Evolutionary conservation across 1,140 invertebrate genomes (phyloP), one percentile per base, ranked within the genome.

Genomic region (Cydia strobilella): DNA sequence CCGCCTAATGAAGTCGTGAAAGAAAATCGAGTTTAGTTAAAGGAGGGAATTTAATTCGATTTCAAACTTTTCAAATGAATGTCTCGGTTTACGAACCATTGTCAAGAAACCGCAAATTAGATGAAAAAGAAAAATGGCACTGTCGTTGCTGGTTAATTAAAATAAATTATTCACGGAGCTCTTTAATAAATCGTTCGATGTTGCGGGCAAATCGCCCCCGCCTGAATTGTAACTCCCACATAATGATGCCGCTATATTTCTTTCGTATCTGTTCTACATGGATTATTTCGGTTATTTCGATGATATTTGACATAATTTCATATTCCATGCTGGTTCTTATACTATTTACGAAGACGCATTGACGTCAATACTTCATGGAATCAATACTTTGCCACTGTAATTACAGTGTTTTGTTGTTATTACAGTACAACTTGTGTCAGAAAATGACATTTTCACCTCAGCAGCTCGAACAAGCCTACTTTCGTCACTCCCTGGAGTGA

Each of bases 11-110:
- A 92, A 92, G 86, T 92, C 89, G 84, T 90, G 87, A 90, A 90
- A 87, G 89, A 89, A 90, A 92, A 92, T 90, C 87, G 90, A 90
- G 88, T 92, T 90, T 87, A 88, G 85, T 89, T 88, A 90, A 92
- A 92, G 87, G 87, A 87, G 88, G 86, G 87, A 87, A 89, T 92
- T 89, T 90, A 90, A 92, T 92, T 90, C 87, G 88, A 90, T 90
- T 92, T 83, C 86, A 88, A 90, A 92, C 86, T 92, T 92, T 91
- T 90, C 85, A 83, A 88, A 89, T 84, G 87, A 90, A 90, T 86
- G 10, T 86, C 87, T 82, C 81, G 82, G 83, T 86, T 87, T 86
- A 80, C 84, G 84, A 88, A 82, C 81, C 75, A 79, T 82, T 86
- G 84, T 83, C 82, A 82, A 84, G 82, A 82, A 85, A 78, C 80